Conservation (phyloP, 2,888 invertebrate genomes). For the Diarsia brunnea region DNA sequence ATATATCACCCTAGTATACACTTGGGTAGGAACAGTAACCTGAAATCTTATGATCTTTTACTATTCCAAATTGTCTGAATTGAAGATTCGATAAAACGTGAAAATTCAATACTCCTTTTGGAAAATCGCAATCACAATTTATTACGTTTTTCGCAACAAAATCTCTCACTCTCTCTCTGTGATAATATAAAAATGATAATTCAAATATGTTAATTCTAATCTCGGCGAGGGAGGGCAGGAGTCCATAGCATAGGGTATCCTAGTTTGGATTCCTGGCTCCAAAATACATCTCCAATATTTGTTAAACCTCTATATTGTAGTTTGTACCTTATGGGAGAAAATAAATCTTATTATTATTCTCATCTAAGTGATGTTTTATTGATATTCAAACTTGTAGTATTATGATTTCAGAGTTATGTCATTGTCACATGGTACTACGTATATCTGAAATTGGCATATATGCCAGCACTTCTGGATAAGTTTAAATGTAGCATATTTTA, state of each 20-base stretch:
- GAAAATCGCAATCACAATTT: background rate
- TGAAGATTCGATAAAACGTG: background rate
- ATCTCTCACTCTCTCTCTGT: too few relatives aligned
- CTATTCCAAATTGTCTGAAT: background rate
- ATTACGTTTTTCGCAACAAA: background rate
- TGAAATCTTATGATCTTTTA: background rate
- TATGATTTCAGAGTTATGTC: background rate
- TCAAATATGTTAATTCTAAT: too few relatives aligned
- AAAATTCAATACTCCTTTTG: background rate
- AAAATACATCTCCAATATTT: too few relatives aligned
- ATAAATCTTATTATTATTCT: too few relatives aligned
- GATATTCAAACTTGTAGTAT: background rate
- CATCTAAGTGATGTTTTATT: too few relatives aligned
- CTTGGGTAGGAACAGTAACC: background rate
- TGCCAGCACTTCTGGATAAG: background rate
- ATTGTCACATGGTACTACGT: background rate
- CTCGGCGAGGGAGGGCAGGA: too few relatives aligned
- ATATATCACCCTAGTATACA: background rate
- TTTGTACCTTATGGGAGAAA: too few relatives aligned
- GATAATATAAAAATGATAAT: too few relatives aligned
- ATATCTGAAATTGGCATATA: background rate
- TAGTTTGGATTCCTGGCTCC: too few relatives aligned
- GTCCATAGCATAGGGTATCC: too few relatives aligned
- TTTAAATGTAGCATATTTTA: too few relatives aligned
- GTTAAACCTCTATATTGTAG: too few relatives aligned